Percentiles rank a stretch among this genome's conserved stretches.
phyloP scores from a whole-genome alignment of 92 coral and sea anemone species.

The Metridium senile region DNA sequence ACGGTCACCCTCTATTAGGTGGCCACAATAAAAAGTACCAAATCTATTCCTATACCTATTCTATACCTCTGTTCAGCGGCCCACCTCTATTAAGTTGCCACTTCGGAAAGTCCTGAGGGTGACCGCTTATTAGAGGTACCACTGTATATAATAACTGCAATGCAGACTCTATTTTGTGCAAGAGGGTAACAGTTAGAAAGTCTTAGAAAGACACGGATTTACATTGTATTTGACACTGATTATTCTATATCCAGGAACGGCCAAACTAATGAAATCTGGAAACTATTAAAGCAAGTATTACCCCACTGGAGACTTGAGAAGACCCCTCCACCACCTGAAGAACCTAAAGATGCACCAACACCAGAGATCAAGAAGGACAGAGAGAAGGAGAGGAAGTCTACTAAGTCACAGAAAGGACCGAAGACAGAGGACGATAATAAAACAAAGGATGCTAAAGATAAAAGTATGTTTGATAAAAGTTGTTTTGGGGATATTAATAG shows the following conservation, averaged over 20 bases:
- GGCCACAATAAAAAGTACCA: too few relatives aligned
- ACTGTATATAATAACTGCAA: too few relatives aligned
- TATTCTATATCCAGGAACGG: slow-evolving; percentile 58
- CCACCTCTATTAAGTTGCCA: too few relatives aligned
- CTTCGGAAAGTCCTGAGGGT: too few relatives aligned
- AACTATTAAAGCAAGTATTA: slow-evolving; percentile 74
- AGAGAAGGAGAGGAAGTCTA: slow-evolving; percentile 79
- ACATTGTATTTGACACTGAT: neutral
- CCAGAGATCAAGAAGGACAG: slow-evolving; percentile 55
- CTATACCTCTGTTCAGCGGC: too few relatives aligned
- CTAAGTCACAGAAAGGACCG: slow-evolving; percentile 64
- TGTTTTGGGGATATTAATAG: neutral
- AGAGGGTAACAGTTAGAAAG: too few relatives aligned
- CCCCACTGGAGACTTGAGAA: slow-evolving; percentile 96
- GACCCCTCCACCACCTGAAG: slow-evolving; percentile 73
- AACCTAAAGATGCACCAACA: slow-evolving; percentile 50
- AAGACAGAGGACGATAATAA: slow-evolving; percentile 57
- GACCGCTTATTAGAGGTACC: too few relatives aligned
- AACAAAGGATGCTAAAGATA: slow-evolving; percentile 67
- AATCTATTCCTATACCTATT: too few relatives aligned
- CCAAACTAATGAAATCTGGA: slow-evolving; percentile 87
- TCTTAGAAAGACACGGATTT: too few relatives aligned
- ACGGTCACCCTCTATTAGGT: too few relatives aligned
- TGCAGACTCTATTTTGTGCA: too few relatives aligned
- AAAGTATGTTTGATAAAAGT: slow-evolving; percentile 30